Evolutionary conservation across 2,888 invertebrate species (phyloP), one percentile per base, ranked within the genome.

Genomic region (Volucella inflata): DNA sequence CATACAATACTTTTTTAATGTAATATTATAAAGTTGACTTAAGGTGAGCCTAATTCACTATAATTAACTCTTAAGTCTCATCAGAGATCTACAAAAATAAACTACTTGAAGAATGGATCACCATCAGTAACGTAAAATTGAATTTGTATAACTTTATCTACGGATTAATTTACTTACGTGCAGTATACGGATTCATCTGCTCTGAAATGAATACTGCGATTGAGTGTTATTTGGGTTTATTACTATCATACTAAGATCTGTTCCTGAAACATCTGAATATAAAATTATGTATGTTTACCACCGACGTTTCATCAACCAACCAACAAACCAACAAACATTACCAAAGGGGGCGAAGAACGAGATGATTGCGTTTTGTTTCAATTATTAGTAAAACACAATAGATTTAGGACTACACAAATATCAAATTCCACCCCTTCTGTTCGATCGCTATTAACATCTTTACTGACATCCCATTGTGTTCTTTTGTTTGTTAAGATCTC

Each of bases 391-490:
- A 6, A 67, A 74, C 44, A 83, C 72, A 74, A 83, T 57, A 78
- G 72, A 78, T 74, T 57, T 51, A 46, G 68, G 83, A 50, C 78
- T 83, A 78, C 83, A 83, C 83, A 78, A 83, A 83, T 83, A 83
- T 83, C 83, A 83, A 68, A 62, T 83, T 83, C 83, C 83, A 83
- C 78, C 83, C 83, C 74, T 68, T 78, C 57, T 59, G 62, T 62
- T 67, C 60, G 83, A 74, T 46, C 57, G 57, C 14, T 59, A 60
- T 71, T 59, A 40, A 6, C 59, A 71, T 71, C 59, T 71, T 71
- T 17, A 38, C 70, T 70, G 46, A 36, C 57, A 57, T 46, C 11
- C 59, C 42, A 57, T 48, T 71, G 48, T 21, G 17, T 59, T 30
- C 8, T 50, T 65, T 68, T 76, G 76, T 68, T 68, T 76, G 44